Percentiles rank a stretch among this genome's conserved stretches.
phyloP scores from a whole-genome alignment of 2,888 invertebrate genomes.

The Sminthurides aquaticus region DNA sequence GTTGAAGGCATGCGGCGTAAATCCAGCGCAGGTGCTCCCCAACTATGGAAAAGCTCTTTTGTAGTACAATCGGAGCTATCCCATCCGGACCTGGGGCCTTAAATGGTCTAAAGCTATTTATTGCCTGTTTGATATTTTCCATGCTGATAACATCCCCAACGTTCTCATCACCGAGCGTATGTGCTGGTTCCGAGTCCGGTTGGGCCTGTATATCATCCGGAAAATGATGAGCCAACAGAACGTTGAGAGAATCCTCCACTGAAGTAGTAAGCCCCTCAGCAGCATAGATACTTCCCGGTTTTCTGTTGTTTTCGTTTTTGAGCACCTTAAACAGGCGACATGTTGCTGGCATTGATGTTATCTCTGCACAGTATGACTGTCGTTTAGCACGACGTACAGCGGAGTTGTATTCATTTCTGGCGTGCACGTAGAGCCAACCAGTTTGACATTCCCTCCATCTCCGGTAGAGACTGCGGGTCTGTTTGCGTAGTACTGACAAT shows the following conservation, averaged over 20 bases:
- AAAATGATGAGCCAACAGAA: not conserved
- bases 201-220: not conserved
- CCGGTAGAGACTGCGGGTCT: too few species aligned
- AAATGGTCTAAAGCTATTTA: not conserved
- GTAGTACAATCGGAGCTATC: not conserved
- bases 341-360: not conserved
- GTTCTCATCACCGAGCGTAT: not conserved
- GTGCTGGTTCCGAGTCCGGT: not conserved
- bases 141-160: not conserved
- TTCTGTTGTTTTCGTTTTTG: not conserved
- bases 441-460: too few species aligned
- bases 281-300: not conserved
- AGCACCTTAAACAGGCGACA: not conserved
- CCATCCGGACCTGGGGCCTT: not conserved
- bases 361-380: not conserved
- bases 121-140: not conserved
- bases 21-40: not conserved
- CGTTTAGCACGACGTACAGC: not conserved
- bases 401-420: not conserved
- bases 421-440: not conserved
- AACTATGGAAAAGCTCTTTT: not conserved
- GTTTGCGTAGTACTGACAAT: too few species aligned
- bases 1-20: not conserved
- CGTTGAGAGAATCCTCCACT: not conserved
- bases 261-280: not conserved